Evolutionary conservation across 2,113 vertebrate genomes (phyloP).

Genomic region (human): DNA sequence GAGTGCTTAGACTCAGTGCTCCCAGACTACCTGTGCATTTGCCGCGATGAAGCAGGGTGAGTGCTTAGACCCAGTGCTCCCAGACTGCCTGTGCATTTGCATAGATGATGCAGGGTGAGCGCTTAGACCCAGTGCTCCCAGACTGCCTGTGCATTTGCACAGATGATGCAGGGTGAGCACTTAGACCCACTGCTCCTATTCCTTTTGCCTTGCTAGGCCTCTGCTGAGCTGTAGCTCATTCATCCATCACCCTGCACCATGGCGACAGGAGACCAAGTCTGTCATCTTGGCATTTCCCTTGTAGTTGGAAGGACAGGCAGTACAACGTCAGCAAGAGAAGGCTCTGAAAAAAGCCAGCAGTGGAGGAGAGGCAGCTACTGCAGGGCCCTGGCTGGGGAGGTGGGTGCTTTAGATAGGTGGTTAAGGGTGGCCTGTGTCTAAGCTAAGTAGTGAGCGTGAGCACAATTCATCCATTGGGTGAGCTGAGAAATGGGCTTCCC

Average conservation of each 20-base stretch:
- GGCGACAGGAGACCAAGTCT: neutral
- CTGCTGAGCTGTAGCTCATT: neutral
- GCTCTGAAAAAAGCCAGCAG: neutral
- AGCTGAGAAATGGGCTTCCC: neutral
- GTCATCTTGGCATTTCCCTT: neutral
- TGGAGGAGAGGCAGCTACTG: neutral
- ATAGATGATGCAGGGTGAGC: neutral
- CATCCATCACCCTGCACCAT: rapidly evolving
- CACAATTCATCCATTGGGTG: neutral
- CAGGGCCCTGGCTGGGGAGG: rapidly evolving
- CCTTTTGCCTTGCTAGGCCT: neutral
- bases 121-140: too few species aligned
- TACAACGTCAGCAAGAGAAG: rapidly evolving
- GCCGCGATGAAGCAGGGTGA: neutral
- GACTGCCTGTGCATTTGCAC: rapidly evolving
- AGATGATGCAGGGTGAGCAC: rapidly evolving
- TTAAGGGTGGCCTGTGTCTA: neutral
- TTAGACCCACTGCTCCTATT: rapidly evolving
- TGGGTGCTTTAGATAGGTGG: rapidly evolving
- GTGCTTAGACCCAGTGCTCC: too few species aligned
- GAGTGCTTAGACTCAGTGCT: neutral
- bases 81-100: rapidly evolving
- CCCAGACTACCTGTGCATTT: rapidly evolving
- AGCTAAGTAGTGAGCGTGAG: neutral
- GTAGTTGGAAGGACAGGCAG: neutral